Evolutionary conservation across 2,888 invertebrate genomes (phyloP), one percentile per base, ranked within the genome.

Genomic region (Brassicogethes aeneus): DNA sequence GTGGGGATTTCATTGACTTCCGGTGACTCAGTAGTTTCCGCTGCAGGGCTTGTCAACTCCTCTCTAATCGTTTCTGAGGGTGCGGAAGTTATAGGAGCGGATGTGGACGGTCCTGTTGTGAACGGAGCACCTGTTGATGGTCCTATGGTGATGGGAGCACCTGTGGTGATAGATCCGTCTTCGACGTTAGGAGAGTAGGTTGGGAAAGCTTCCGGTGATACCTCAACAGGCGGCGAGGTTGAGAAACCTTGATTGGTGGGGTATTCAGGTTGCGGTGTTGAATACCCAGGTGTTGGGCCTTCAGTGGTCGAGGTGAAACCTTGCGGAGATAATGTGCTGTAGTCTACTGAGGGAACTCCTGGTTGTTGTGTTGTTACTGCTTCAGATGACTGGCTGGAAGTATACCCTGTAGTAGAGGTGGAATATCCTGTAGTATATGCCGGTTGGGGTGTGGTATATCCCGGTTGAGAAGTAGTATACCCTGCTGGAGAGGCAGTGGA

Each of bases 1-100:
- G 42, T 37, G 7, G 51, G 47, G 33, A 53, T 48, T 3, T 49
- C 46, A 40, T 51, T 52, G n/a, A 39, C 52, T 41, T 51, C 53
- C 33, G 43, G 51, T 16, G 37, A 44, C 12, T 37, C 29, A 15
- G 56, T 46, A 5, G 53, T 46, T 15, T 43, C 40, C 23, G 36
- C 44, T 2, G 54, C 43, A n/a, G 3, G 41, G 32, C 39, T 43
- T n/a, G 43, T 23, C 33, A 34, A 2, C 17, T 8, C 2, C 17
- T 16, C 32, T 17, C 17, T 15, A 13, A 36, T 30, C 2, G 46
- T 43, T 15, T 23, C 23, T 31, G 36, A 42, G 2, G 49, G 43
- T 5, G 46, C 36, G 46, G 44, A 34, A 49, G 46, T 32, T 41
- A 5, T 2, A 14, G 17, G 34, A 17, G 37, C 16, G 7, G 8